Conservation (phyloP, 2,888 invertebrate genomes). For the Calephelis perditalis region DNA sequence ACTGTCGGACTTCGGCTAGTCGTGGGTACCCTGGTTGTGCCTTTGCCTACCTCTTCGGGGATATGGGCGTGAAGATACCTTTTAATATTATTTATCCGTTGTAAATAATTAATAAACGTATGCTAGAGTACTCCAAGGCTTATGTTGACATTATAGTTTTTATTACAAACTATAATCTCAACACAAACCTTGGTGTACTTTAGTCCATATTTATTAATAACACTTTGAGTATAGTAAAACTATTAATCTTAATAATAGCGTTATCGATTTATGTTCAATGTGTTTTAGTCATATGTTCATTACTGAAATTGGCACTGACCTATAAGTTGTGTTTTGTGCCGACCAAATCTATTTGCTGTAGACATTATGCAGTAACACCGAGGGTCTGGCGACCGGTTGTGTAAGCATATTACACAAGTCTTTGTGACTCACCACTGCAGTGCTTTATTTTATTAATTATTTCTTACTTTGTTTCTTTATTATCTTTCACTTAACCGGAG, state of each 20-base stretch:
- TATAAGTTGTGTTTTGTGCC: conserved; percentile 16
- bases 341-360: conserved; percentile 33
- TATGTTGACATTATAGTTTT: too few species aligned
- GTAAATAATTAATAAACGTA: too few species aligned
- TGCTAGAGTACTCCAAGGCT: too few species aligned
- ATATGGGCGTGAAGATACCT: too few species aligned
- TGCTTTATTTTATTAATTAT: conserved; percentile 57
- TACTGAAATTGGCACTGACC: conserved; percentile 8
- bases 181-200: too few species aligned
- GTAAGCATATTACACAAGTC: conserved; percentile 62
- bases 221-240: neutral
- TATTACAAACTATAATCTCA: too few species aligned
- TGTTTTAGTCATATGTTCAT: neutral
- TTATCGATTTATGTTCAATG: conserved; percentile 1
- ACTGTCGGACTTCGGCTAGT: too few species aligned
- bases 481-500: conserved; percentile 6
- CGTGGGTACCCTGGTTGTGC: too few species aligned
- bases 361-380: conserved; percentile 45
- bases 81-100: too few species aligned
- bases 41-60: too few species aligned
- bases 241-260: neutral
- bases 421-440: conserved; percentile 58
- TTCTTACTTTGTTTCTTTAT: conserved; percentile 48
- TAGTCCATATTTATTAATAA: too few species aligned
- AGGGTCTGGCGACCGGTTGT: conserved; percentile 52